phyloP scores from a whole-genome alignment of 1,140 invertebrate species.

The Rhopalosiphum padi region DNA sequence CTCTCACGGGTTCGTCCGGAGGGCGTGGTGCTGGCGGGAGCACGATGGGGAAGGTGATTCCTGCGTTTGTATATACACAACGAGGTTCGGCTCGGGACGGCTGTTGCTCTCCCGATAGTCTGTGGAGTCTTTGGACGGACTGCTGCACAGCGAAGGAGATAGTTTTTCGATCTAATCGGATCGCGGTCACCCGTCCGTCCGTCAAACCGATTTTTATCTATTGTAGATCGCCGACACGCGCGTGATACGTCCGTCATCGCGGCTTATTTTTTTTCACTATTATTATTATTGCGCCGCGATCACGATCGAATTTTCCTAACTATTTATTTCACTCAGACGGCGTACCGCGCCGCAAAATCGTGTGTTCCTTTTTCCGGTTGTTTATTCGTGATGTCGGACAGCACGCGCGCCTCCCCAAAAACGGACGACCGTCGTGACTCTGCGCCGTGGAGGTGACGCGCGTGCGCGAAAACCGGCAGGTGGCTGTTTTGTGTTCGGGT shows the following conservation, averaged over 20 bases:
- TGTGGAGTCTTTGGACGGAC: neutral
- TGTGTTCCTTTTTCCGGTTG: neutral
- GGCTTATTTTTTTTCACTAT: neutral
- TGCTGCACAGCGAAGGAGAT: neutral
- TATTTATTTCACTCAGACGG: neutral
- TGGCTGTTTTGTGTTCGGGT: neutral
- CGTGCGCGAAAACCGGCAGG: conserved; percentile 25
- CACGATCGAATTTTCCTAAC: conserved; percentile 17
- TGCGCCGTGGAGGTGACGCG: neutral
- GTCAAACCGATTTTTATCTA: conserved; percentile 32
- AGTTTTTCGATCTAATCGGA: conserved; percentile 8
- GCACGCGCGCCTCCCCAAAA: conserved; percentile 23
- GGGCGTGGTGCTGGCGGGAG: neutral
- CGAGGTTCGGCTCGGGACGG: neutral
- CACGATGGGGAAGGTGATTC: neutral
- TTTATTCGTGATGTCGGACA: conserved; percentile 19
- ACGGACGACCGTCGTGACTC: conserved; percentile 14
- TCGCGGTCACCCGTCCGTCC: conserved; percentile 29
- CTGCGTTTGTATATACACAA: neutral
- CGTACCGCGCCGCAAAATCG: neutral
- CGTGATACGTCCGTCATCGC: conserved; percentile 37
- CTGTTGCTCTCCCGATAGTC: neutral
- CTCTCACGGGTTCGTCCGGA: neutral
- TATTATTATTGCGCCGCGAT: neutral
- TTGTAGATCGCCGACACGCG: conserved; percentile 26